Base-by-base conservation (phyloP, 2,797 vertebrate species). In the Melanotaenia boesemani region DNA sequence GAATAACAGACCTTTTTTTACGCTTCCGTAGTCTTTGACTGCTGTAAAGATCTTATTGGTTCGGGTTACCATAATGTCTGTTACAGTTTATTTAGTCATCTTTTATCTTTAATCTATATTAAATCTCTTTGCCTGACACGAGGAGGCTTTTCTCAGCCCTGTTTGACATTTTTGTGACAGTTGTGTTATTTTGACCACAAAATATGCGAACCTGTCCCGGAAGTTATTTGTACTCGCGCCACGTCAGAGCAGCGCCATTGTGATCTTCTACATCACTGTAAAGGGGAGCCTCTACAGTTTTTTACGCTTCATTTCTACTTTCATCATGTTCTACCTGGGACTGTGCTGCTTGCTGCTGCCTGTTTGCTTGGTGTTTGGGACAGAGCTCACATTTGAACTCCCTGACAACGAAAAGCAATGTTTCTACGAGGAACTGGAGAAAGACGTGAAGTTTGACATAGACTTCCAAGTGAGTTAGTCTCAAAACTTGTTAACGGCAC, bases 371-470 rank as follows among this genome's bases (percentile, higher is more conserved):
- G 90, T 86, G 63, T 86, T 77, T 36, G 91, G 78, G 34, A 93
- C 92, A 0, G 95, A 96, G 76, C 74, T 96, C 34, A 95, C 95
- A 0, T 96, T 96, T 82, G 93, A 95, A 79, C 91, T 95, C 8
- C 81, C 92, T 0, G 94, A 95, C 76, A 94, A 95, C 59, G 91
- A 94, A 0, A 95, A 94, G 56, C 92, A 95, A 11, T 96, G 95
- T 88, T 96, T 95, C 86, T 94, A 91, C 81, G 93, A 96, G 71
- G 94, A 95, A 0, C 69, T 95, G 3, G 90, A 94, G 2, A 81
- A 86, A 60, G 92, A 89, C 56, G 86, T 83, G 1, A 94, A 86
- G 84, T 94, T 95, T 84, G 88, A 94, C 54, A 68, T 96, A n/a
- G 93, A 95, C 74, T 96, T 91, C 68, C 95, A 96, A 58, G 95